Conservation (phyloP, 1,140 invertebrate species). For the Mycetomoellerius zeteki region DNA sequence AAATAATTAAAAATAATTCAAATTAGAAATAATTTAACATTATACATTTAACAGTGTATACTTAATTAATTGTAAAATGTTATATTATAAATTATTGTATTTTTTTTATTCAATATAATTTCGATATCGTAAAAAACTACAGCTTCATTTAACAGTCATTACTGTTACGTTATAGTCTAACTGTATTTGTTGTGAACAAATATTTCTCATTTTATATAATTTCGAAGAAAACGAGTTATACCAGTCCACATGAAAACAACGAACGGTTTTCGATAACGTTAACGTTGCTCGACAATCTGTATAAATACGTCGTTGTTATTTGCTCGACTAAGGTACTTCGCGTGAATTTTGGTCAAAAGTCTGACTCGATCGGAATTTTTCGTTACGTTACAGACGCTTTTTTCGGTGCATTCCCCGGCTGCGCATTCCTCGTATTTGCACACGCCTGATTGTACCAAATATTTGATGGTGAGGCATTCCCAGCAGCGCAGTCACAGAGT, state of each 20-base stretch:
- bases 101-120: neutral
- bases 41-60: neutral
- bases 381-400: constrained; percentile 32
- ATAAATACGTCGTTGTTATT: constrained; percentile 50
- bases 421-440: constrained; percentile 43
- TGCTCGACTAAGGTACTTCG: constrained; percentile 12
- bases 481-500: constrained; percentile 35
- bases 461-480: constrained; percentile 56
- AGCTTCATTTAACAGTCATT: neutral
- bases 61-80: neutral
- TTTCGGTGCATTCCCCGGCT: neutral
- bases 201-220: neutral
- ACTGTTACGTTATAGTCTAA: too few species aligned
- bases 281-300: constrained; percentile 8
- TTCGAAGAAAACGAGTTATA: neutral
- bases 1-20: too few species aligned
- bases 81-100: neutral
- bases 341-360: constrained; percentile 55
- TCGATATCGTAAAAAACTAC: neutral
- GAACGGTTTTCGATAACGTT: constrained; percentile 46
- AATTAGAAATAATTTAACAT: too few species aligned
- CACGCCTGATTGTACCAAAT: constrained; percentile 65
- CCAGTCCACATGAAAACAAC: neutral
- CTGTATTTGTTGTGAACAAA: neutral
- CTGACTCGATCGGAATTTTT: constrained; percentile 33